Base-by-base conservation (phyloP, 1,140 invertebrate species). In the Triops longicaudatus region DNA sequence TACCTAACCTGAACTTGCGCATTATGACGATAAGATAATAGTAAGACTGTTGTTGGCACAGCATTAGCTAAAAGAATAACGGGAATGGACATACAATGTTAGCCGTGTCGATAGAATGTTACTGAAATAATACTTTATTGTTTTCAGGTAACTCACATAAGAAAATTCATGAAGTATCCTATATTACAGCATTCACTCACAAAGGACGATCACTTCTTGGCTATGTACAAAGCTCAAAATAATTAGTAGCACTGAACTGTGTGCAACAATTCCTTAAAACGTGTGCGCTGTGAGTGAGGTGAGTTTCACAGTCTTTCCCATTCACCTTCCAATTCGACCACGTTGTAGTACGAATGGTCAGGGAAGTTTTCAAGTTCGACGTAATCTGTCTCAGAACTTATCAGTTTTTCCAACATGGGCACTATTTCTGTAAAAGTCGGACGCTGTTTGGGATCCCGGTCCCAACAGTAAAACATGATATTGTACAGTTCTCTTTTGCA, bases 401-500 rank as follows among this genome's bases (percentile, higher is more conserved):
- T 83, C 12, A 97, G 85, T 78, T 91, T 89, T 81, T 96, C 94
- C 3, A 95, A 85, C 80, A 94, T 87, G 41, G 87, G 85, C 1
- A 94, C 90, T 14, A 94, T 88, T 83, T 96, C 93, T 1, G 85
- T 85, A 82, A 96, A 96, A 10, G 89, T 88, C 0, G 94, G 94
- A 76, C 94, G 83, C 44, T 91, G 87, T 14, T 88, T 88, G 1
- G 92, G 88, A 81, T 94, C 90, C 28, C 92, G 90, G 77, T 93
- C 92, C 94, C 94, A 96, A 82, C 94, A 96, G 81, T 96, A 96
- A 82, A 92, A 95, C 93, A 96, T 96, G 71, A 96, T 94, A 80
- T 96, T 96, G 84, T 95, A 96, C 1, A 96, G 86, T 81, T 96
- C 93, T 1, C 93, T 86, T 50, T 92, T 88, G 82, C 94, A 96